Evolutionary conservation across 2,113 vertebrate genomes (phyloP), one percentile per base, ranked within the genome.

Genomic region (Myxocyprinus asiaticus): DNA sequence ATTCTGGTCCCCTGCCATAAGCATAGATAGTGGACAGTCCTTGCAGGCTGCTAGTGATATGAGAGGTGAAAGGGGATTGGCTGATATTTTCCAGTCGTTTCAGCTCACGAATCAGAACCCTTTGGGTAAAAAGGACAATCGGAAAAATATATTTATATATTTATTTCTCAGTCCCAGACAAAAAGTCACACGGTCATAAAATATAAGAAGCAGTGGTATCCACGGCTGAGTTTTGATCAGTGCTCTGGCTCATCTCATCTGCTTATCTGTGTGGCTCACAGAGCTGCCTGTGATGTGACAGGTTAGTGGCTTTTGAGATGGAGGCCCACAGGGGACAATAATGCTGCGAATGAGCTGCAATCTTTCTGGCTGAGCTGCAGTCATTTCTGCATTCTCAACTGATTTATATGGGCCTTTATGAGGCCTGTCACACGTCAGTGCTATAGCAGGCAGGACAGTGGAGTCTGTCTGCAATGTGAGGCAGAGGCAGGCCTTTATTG

Each of bases 51-150:
- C 91, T 93, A 79, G 94, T 93, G 86, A 95, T 90, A 83, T 94
- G 94, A 68, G 94, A 95, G 86, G 90, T 93, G 84, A 95, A 94
- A 59, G 94, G 94, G 47, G 94, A 95, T 67, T 92, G 94, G 84
- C 91, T 95, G 87, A 94, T 93, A 81, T 95, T 95, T 81, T 95
- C 93, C 81, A 93, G 79, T 6, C 93, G 90, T 85, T 95, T 95
- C 76, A 95, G 89, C 82, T 95, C 94, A 1, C 93, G 92, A 85
- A 95, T 92, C 65, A 94, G 84, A 76, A 94, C 89, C 86, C 94
- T 94, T 88, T 58, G 76, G 76, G 80, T 0, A 55, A 47, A 81
- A 85, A 44, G 80, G 2, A 67, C 9, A 14, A 80, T 6, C 1
- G 9, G 7, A 55, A 61, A 43, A 78, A 42, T 15, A 58, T 62